Evolutionary conservation across 2,888 invertebrate genomes (phyloP).

Genomic region (Epinotia nisella): DNA sequence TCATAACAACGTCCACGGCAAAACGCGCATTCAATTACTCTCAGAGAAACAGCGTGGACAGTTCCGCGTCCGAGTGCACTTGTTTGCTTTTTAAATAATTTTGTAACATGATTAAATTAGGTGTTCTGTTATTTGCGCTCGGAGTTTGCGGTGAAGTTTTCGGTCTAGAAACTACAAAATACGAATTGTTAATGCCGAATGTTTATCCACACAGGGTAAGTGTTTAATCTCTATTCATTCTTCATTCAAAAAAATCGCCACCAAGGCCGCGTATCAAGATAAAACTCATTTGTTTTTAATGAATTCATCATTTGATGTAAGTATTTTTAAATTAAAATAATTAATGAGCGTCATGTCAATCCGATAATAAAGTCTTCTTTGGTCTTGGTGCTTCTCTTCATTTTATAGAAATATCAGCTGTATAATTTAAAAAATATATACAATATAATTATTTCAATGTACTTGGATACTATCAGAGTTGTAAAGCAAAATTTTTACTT

Average conservation of each 20-base stretch:
- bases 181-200: conserved; percentile 92
- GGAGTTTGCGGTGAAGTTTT: conserved; percentile 53
- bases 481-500: no score
- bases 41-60: neutral
- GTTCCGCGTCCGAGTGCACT: neutral
- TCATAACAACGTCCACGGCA: conserved; percentile 18
- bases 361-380: neutral
- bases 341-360: neutral
- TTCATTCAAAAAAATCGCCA: neutral
- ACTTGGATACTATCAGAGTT: no score
- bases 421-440: no score
- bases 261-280: neutral
- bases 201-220: conserved; percentile 91
- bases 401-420: neutral
- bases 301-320: neutral
- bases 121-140: conserved; percentile 55
- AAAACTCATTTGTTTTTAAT: conserved; percentile 21
- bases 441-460: neutral
- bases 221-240: conserved; percentile 48
- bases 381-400: neutral
- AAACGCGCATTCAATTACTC: conserved; percentile 7
- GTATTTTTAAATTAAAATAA: neutral
- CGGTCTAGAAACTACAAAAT: conserved; percentile 78
- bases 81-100: conserved; percentile 33
- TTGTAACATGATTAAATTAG: conserved; percentile 55